Percentiles rank a stretch among this genome's conserved stretches.
Evolutionary conservation across 2,888 invertebrate genomes (phyloP).

Genomic region (Lasioglossum malachurum): DNA sequence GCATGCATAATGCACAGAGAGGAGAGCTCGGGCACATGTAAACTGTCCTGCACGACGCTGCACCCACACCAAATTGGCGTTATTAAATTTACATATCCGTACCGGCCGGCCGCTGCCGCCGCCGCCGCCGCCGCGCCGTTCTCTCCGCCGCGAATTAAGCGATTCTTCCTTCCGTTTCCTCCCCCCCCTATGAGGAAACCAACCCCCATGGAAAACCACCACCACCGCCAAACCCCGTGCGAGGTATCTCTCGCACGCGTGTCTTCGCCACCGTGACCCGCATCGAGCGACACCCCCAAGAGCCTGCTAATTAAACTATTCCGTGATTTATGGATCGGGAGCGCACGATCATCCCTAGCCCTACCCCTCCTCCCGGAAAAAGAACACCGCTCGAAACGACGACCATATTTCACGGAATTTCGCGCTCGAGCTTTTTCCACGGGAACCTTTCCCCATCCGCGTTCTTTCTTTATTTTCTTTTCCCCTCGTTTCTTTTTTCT

Average conservation of each 20-base stretch:
- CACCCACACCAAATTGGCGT: slow-evolving; percentile 73
- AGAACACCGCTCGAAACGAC: slow-evolving; percentile 12
- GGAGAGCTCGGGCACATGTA: slow-evolving; percentile 67
- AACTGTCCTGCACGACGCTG: slow-evolving; percentile 69
- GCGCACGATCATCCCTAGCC: neutral
- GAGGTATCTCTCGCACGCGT: neutral
- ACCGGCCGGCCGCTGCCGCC: slow-evolving; percentile 50
- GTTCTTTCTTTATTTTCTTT: neutral
- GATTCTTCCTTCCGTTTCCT: slow-evolving; percentile 70
- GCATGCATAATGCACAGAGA: slow-evolving; percentile 80
- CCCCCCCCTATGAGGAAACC: neutral
- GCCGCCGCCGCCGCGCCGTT: slow-evolving; percentile 43
- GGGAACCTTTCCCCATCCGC: neutral
- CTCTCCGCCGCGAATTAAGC: slow-evolving; percentile 66
- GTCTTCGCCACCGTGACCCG: slow-evolving; percentile 13
- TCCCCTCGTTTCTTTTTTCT: neutral
- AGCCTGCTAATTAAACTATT: slow-evolving; percentile 58
- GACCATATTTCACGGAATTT: slow-evolving; percentile 20
- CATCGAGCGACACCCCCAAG: slow-evolving; percentile 16
- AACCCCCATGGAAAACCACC: neutral
- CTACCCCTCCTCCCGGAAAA: neutral
- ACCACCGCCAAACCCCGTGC: neutral
- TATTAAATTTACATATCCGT: slow-evolving; percentile 80
- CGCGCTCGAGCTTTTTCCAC: neutral
- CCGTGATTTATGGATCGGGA: slow-evolving; percentile 48